Percentiles rank a stretch among this genome's conserved stretches.
Conservation (phyloP, 2,888 invertebrate genomes). For the Thecophora atra region DNA sequence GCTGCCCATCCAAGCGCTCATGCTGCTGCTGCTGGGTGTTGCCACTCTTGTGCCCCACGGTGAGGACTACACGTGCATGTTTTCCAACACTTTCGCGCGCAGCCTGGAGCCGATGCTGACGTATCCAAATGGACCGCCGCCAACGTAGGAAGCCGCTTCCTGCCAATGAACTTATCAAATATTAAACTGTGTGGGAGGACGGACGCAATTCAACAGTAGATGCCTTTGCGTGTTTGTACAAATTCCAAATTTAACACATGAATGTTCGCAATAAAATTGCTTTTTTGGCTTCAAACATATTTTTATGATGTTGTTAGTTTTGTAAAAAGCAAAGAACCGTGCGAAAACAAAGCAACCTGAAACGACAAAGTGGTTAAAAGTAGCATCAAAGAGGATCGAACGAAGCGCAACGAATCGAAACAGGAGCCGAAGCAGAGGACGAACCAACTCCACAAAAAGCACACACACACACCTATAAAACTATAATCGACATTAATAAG, state of each 20-base stretch:
- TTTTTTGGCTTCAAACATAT: conserved; percentile 12
- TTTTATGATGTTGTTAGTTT: conserved; percentile 27
- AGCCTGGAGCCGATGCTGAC: conserved; percentile 89
- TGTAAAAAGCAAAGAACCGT: conserved; percentile 33
- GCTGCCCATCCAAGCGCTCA: conserved; percentile 92
- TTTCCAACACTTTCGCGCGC: conserved; percentile 83
- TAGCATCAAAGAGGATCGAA: conserved; percentile 43
- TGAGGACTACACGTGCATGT: conserved; percentile 85
- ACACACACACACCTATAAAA: conserved; percentile 30
- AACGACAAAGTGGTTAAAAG: conserved; percentile 7
- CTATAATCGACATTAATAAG: not conserved
- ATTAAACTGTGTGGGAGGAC: not conserved
- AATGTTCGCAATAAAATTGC: conserved; percentile 25
- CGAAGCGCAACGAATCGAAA: conserved; percentile 35
- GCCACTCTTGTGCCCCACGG: conserved; percentile 90
- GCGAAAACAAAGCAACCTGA: too few species aligned
- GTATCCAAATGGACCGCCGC: conserved; percentile 94
- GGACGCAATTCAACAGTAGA: conserved; percentile 13
- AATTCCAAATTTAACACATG: conserved; percentile 10
- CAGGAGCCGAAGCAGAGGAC: too few species aligned
- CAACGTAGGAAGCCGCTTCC: too few species aligned
- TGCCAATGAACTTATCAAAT: too few species aligned
- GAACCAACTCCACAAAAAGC: too few species aligned
- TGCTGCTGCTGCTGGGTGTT: conserved; percentile 90
- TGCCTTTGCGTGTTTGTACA: conserved; percentile 39